Evolutionary conservation across 2,888 invertebrate genomes (phyloP), one percentile per base, ranked within the genome.

Genomic region (Parochlus steinenii): DNA sequence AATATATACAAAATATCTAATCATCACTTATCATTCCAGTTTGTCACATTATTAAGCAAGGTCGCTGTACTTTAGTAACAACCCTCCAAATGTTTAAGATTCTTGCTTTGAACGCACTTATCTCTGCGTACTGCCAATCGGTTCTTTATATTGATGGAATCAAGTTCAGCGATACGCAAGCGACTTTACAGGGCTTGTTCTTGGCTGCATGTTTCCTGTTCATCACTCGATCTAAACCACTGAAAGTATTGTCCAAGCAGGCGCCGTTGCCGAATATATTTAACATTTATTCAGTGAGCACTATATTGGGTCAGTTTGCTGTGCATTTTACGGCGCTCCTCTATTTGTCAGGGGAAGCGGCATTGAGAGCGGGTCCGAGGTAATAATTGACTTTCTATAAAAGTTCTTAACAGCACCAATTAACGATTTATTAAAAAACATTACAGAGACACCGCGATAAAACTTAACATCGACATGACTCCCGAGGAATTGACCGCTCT

Each of bases 1-100:
- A 15, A 14, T n/a, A 17, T 14, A 25, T 25, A n/a, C 7, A 5
- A 29, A 19, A 19, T 26, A 7, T 18, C 25, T 37, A 14, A 6
- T 27, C 16, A 15, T 10, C 5, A 25, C 20, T 26, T 60, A 39
- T 42, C 43, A 22, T 65, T 69, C 35, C 65, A 93, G 95, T 98
- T 51, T 97, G 93, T 53, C 93, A 98, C 63, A 87, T 99, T 42
- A 95, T 99, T 51, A 98, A 98, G 56, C 98, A 99, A 65, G 98
- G 98, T 2, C 76, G 98, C 15, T 99, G 98, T 56, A 99, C 98
- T 0, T 64, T 99, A 40, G 98, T 99, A 14, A 99, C 98, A 1
- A 99, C 98, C 0, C 65, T 99, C 40, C 98, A 99, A 61, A 99
- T 99, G 98, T 99, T 99, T 64, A 99, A 99, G 67, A 99, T 99